Evolutionary conservation across 1,140 invertebrate genomes (phyloP), one percentile per base, ranked within the genome.

Genomic region (Acromyrmex echinatior): DNA sequence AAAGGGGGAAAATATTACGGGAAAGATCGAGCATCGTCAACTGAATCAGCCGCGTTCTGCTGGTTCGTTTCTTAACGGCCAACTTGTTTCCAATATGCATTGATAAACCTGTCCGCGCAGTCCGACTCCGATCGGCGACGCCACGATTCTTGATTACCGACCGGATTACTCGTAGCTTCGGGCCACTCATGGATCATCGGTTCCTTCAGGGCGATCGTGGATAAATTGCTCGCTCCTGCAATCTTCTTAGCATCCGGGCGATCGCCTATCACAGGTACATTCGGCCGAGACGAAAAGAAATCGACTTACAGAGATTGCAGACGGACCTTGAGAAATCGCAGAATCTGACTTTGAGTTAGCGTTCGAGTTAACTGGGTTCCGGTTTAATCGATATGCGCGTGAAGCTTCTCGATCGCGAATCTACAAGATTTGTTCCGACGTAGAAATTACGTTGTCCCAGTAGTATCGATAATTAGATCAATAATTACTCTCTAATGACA

Each of bases 1-100:
- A n/a, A 65, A 49, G 70, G 56, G 18, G 7, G 35, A 74, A 70
- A 86, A 66, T n/a, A 49, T 51, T 51, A 51, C 21, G 39, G 21
- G 58, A 66, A 74, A 60, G 68, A 68, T 49, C 7, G 58, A 82
- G 71, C 28, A 45, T 35, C 18, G 39, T 90, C 78, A 73, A 65
- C 60, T 86, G 53, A 89, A 90, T 87, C 39, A 7, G 39, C 39
- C 39, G 10, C 9, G 39, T 45, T 86, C 70, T 86, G 86, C 74
- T 45, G 25, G 58, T 45, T 79, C 79, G 86, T 86, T 90, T 85
- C 87, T 87, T 73, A 90, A 92, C 87, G 73, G 88, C 90, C 87
- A 90, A 90, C 92, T 92, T 92, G 92, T 92, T 93, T 87, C 92
- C 92, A 93, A 92, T 92, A 92, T 91, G 90, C 91, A 92, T 93